phyloP scores from a whole-genome alignment of 2,797 vertebrate species.

The Spheniscus humboldti region DNA sequence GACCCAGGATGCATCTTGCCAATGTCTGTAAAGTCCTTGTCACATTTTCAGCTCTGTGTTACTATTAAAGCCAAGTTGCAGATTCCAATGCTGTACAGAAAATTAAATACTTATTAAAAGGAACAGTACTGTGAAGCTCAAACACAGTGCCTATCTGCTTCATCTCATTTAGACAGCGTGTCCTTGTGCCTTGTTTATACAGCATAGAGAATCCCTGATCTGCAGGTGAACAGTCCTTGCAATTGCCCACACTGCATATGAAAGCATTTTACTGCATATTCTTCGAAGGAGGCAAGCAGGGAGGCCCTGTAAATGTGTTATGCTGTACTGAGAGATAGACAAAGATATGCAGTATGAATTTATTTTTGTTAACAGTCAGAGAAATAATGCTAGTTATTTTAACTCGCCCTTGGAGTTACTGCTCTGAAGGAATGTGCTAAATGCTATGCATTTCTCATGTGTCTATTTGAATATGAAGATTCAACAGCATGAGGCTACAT shows the following conservation, averaged over 20 bases:
- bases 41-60: background rate
- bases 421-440: conserved; percentile 42
- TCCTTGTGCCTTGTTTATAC: background rate
- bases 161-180: fast-evolving
- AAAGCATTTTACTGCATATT: background rate
- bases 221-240: background rate
- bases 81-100: background rate
- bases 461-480: conserved; percentile 51
- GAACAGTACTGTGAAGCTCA: background rate
- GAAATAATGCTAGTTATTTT: conserved; percentile 51
- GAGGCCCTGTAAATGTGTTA: background rate
- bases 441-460: conserved; percentile 26
- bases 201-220: background rate
- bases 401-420: background rate
- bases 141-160: background rate
- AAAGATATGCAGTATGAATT: background rate
- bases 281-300: background rate
- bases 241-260: background rate
- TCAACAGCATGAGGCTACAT: conserved; percentile 41
- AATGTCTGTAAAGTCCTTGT: background rate
- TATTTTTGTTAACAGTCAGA: conserved; percentile 41
- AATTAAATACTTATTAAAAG: background rate
- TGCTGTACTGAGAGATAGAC: background rate
- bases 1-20: background rate
- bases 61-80: background rate